Conservation (phyloP, 2,888 invertebrate species). For the Tipula unca region DNA sequence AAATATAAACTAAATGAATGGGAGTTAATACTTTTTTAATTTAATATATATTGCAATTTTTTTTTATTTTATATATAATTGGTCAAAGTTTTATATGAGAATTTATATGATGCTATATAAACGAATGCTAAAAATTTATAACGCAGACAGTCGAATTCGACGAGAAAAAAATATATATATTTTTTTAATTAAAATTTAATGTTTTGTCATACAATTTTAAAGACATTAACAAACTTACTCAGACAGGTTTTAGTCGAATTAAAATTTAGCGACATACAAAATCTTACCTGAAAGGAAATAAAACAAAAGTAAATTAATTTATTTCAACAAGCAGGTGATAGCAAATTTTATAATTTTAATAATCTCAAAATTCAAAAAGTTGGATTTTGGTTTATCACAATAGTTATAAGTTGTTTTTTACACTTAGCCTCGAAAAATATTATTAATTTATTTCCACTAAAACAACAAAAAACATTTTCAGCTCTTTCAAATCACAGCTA, state of each 20-base stretch:
- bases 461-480: no score
- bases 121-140: neutral
- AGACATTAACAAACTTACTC: neutral
- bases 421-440: no score
- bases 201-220: neutral
- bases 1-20: neutral
- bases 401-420: no score
- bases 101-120: neutral
- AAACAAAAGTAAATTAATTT: neutral
- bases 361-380: neutral
- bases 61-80: neutral
- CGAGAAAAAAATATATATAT: neutral
- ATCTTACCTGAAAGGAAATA: neutral
- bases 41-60: neutral
- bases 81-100: neutral
- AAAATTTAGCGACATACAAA: neutral
- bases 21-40: neutral
- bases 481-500: no score
- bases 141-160: neutral
- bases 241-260: neutral
- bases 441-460: no score
- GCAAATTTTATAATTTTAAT: neutral
- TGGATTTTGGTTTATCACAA: neutral
- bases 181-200: neutral
- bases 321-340: neutral